These are phyloP conservation scores for Urophycis tenuis DNA, from an alignment of 2,797 vertebrate genomes.

Conservation along the genomic window DNA sequence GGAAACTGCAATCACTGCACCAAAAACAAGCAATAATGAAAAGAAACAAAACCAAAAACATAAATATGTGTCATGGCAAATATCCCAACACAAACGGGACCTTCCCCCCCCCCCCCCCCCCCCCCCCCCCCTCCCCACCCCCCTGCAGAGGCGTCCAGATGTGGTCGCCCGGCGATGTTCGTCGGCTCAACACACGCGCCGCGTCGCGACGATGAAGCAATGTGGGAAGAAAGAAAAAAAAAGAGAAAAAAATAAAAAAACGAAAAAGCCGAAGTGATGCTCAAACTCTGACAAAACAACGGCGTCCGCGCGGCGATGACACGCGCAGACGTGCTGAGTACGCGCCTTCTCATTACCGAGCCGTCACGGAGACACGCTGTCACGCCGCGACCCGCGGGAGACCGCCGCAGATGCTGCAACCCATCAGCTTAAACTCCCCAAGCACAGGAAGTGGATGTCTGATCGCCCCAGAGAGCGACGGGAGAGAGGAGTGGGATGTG, in stretches of 20 bases:
- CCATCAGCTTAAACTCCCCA: neutral
- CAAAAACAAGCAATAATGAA: neutral
- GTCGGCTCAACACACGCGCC: neutral
- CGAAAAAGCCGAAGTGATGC: neutral
- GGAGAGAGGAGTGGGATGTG: neutral
- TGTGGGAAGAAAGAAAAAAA: neutral
- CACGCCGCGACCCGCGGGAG: neutral
- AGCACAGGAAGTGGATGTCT: neutral
- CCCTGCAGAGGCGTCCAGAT: neutral
- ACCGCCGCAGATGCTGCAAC: neutral
- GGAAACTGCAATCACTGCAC: neutral
- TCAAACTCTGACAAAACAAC: constrained; percentile 2
- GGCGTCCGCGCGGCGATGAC: neutral
- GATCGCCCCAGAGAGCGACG: neutral
- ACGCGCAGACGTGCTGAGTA: neutral
- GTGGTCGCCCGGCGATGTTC: neutral
- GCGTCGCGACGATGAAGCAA: neutral
- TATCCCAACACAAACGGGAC: neutral
- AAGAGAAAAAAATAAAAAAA: neutral
- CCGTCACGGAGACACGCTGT: neutral
- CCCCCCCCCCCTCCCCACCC: too few relatives aligned
- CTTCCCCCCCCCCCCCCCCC: neutral
- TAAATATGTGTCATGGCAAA: neutral
- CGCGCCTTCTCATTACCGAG: constrained; percentile 2
- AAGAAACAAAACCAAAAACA: neutral